A percentile compares a stretch with the other conserved stretches of the same genome.
Conservation (phyloP, 2,797 vertebrate genomes). For the Phrynocephalus forsythii region DNA sequence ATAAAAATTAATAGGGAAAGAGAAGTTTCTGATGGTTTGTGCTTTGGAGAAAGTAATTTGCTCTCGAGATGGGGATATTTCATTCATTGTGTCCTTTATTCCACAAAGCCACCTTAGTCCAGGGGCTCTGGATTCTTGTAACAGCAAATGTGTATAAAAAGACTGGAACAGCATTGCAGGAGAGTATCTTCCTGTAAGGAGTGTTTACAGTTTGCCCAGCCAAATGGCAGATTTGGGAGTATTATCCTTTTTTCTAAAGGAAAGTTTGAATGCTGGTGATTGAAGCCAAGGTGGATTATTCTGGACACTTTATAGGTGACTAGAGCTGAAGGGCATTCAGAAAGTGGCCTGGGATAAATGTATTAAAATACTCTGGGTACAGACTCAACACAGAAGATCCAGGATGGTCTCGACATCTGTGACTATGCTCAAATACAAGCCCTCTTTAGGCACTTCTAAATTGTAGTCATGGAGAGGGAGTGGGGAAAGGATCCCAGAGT, state of each 20-base stretch:
- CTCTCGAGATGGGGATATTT: constrained; percentile 32
- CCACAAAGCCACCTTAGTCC: background rate
- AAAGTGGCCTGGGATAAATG: background rate
- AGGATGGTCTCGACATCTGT: background rate
- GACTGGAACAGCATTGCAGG: background rate
- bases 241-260: constrained; percentile 28
- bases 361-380: background rate
- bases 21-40: constrained; percentile 28
- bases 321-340: background rate
- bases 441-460: background rate
- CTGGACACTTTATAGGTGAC: background rate
- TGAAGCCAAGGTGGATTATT: constrained; percentile 15
- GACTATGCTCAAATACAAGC: background rate
- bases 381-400: background rate
- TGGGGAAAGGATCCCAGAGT: too few relatives aligned
- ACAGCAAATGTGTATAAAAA: constrained; percentile 3
- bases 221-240: constrained; percentile 21
- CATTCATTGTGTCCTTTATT: constrained; percentile 24
- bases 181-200: constrained; percentile 14
- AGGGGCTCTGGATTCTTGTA: background rate
- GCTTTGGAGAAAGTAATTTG: constrained; percentile 26
- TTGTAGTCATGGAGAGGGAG: background rate
- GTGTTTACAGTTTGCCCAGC: background rate
- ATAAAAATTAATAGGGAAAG: constrained; percentile 23
- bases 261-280: constrained; percentile 7